Conservation (phyloP, 2,888 invertebrate genomes). For the Chouioia cunea region DNA sequence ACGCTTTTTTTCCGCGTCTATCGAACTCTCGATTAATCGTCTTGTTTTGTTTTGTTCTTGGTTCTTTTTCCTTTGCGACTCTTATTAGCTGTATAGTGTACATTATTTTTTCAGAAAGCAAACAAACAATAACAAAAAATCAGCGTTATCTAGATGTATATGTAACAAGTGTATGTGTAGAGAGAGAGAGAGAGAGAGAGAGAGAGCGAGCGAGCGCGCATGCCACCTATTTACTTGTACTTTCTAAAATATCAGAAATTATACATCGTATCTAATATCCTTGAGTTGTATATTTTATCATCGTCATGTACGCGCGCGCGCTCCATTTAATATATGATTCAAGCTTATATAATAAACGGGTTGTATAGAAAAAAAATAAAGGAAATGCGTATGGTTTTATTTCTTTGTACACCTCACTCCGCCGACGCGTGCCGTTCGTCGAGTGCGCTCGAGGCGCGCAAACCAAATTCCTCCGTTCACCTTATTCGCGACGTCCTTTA, state of each 20-base stretch:
- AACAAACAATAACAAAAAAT: constrained; percentile 33
- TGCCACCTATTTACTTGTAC: constrained; percentile 48
- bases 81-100: constrained; percentile 56
- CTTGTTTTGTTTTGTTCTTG: too few species aligned
- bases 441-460: too few species aligned
- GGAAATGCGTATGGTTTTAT: constrained; percentile 32
- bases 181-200: background rate
- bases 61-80: too few species aligned
- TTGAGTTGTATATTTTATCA: constrained; percentile 62
- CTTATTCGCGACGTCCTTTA: too few species aligned
- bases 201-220: constrained; percentile 50
- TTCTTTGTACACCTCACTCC: background rate
- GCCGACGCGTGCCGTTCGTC: too few species aligned
- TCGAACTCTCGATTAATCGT: too few species aligned
- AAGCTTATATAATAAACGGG: constrained; percentile 65
- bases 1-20: too few species aligned
- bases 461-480: too few species aligned
- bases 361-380: constrained; percentile 59
- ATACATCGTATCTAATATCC: constrained; percentile 15
- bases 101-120: constrained; percentile 49
- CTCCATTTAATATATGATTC: constrained; percentile 65
- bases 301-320: constrained; percentile 48
- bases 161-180: constrained; percentile 44
- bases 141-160: constrained; percentile 38
- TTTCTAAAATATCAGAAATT: constrained; percentile 50